Percentiles rank a stretch among this genome's conserved stretches.
These are phyloP conservation scores for Copidosoma aretas DNA, from an alignment of 2,888 invertebrate species.

Conservation along the genomic window DNA sequence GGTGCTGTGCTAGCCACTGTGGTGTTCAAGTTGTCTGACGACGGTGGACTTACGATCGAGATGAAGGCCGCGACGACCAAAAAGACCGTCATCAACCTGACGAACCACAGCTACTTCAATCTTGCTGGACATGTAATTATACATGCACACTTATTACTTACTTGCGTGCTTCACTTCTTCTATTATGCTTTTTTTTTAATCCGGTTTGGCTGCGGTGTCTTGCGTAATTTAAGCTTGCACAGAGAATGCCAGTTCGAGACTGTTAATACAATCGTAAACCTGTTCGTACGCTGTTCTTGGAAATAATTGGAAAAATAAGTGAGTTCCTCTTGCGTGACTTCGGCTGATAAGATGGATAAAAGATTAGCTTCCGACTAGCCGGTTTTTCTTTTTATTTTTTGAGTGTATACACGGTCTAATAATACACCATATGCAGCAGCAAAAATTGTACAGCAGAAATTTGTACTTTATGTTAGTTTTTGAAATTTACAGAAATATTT, in stretches of 20 bases:
- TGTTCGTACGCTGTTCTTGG: background rate
- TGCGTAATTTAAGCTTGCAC: background rate
- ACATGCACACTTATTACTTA: background rate
- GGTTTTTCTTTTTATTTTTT: too few relatives aligned
- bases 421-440: too few relatives aligned
- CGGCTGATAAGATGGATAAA: too few relatives aligned
- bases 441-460: too few relatives aligned
- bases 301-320: background rate
- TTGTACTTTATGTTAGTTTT: too few relatives aligned
- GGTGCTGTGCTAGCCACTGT: conserved; percentile 78
- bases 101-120: conserved; percentile 91
- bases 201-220: background rate
- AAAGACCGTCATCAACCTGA: conserved; percentile 84
- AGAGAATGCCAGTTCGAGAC: too few relatives aligned
- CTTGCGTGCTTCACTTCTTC: background rate
- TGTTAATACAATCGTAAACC: background rate
- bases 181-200: background rate
- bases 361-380: too few relatives aligned
- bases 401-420: too few relatives aligned
- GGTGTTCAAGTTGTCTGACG: conserved; percentile 74
- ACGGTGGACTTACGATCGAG: conserved; percentile 77
- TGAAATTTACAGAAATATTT: too few relatives aligned
- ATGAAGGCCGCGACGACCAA: conserved; percentile 79
- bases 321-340: background rate
- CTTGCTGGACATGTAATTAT: conserved; percentile 79